A percentile compares a stretch with the other conserved stretches of the same genome.
These are phyloP conservation scores for Cheilosia impressa DNA, from an alignment of 2,888 invertebrate genomes.

Conservation along the genomic window DNA sequence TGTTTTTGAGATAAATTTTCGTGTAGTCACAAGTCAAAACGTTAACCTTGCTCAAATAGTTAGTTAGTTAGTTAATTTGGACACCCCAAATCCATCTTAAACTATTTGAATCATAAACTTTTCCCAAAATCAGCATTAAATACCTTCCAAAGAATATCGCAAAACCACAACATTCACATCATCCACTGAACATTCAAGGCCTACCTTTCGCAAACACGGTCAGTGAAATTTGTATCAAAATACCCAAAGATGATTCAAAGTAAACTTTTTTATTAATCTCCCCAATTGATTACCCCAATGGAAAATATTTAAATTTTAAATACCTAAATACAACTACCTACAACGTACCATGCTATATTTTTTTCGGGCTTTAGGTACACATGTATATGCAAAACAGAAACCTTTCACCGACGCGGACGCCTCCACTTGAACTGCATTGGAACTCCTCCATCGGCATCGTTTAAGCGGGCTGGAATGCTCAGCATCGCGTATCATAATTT, in stretches of 20 bases:
- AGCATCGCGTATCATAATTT: conserved; percentile 51
- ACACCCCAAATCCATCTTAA: no score
- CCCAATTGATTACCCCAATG: not conserved
- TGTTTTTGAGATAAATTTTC: no score
- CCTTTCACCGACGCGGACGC: conserved; percentile 63
- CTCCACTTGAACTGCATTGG: conserved; percentile 35
- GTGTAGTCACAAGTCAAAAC: no score
- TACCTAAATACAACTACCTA: not conserved
- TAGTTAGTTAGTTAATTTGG: no score
- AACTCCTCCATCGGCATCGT: conserved; percentile 2
- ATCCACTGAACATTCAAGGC: not conserved
- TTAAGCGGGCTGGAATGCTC: conserved; percentile 37
- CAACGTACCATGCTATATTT: not conserved
- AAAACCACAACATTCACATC: not conserved
- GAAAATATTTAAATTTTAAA: not conserved
- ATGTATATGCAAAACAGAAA: conserved; percentile 57
- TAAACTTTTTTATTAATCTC: not conserved
- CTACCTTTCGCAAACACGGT: not conserved
- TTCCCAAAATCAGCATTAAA: no score
- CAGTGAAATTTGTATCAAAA: not conserved
- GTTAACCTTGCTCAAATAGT: no score
- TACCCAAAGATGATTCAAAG: conserved; percentile 18
- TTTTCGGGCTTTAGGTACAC: not conserved
- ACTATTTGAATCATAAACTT: no score
- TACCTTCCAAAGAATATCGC: not conserved